A percentile compares a stretch with the other conserved stretches of the same genome.
phyloP scores from a whole-genome alignment of 2,888 invertebrate genomes.

The Gryllus longicercus region DNA sequence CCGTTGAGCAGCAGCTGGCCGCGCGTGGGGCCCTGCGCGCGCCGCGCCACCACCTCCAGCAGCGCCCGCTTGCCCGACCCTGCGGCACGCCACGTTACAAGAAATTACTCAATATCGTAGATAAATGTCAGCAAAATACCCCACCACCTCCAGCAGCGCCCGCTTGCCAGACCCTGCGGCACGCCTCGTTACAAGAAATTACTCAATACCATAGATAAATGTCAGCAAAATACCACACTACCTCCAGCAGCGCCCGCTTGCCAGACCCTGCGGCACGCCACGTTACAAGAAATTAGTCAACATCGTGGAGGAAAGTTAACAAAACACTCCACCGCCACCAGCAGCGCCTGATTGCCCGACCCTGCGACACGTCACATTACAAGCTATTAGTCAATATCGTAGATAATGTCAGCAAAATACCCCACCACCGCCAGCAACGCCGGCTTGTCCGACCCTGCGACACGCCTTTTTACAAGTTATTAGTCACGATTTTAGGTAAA shows the following conservation, averaged over 20 bases:
- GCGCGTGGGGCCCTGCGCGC: constrained; percentile 75
- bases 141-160: constrained; percentile 49
- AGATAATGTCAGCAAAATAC: constrained; percentile 43
- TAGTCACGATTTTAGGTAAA: not conserved
- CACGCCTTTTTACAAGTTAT: not conserved
- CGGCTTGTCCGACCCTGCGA: too few species aligned
- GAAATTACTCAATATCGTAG: not conserved
- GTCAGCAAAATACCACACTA: constrained; percentile 62
- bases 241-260: constrained; percentile 89
- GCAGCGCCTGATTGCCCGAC: constrained; percentile 53
- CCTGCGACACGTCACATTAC: too few species aligned
- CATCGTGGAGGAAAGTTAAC: not conserved
- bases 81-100: constrained; percentile 44
- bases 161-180: constrained; percentile 56
- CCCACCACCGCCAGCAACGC: constrained; percentile 89
- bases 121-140: too few species aligned
- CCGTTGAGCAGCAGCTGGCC: constrained; percentile 89
- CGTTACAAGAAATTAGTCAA: not conserved
- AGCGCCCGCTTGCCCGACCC: constrained; percentile 94
- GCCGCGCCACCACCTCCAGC: constrained; percentile 83
- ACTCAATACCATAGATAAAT: too few species aligned
- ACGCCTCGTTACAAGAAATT: too few species aligned
- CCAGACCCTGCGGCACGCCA: constrained; percentile 70
- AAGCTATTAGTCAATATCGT: too few species aligned
- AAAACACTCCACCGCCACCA: not conserved